phyloP scores from a whole-genome alignment of 2,797 vertebrate species.

The Cuculus canorus region DNA sequence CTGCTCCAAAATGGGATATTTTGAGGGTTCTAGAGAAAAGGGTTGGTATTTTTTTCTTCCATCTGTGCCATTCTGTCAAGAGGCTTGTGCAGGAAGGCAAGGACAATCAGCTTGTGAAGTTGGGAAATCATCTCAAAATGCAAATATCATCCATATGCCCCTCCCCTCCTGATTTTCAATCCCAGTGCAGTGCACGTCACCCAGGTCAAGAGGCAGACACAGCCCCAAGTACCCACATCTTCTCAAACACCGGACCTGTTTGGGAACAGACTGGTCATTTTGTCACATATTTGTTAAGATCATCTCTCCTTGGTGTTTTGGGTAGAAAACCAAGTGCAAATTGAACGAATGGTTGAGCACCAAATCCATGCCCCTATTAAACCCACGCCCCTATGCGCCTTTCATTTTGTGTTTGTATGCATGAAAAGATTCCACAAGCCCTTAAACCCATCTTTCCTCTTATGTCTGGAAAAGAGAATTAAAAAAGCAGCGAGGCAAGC shows the following conservation, averaged over 20 bases:
- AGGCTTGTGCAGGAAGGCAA: slow-evolving; percentile 25
- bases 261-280: background rate
- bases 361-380: background rate
- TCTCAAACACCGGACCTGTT: background rate
- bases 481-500: fast-evolving
- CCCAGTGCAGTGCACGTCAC: background rate
- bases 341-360: background rate
- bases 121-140: background rate
- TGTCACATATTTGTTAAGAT: background rate
- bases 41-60: background rate
- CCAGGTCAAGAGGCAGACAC: background rate
- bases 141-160: background rate
- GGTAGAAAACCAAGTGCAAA: background rate
- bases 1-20: slow-evolving; percentile 43
- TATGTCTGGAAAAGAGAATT: background rate
- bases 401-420: background rate
- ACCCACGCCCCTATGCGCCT: background rate
- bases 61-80: background rate
- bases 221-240: background rate
- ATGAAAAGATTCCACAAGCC: background rate
- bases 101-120: background rate
- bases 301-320: background rate
- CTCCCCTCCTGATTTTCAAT: too few species aligned
- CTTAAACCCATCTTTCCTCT: background rate
- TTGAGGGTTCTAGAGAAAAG: background rate